Percentiles rank a stretch among this genome's conserved stretches.
Evolutionary conservation across 2,888 invertebrate genomes (phyloP).

Genomic region (Standfussiana lucernea): DNA sequence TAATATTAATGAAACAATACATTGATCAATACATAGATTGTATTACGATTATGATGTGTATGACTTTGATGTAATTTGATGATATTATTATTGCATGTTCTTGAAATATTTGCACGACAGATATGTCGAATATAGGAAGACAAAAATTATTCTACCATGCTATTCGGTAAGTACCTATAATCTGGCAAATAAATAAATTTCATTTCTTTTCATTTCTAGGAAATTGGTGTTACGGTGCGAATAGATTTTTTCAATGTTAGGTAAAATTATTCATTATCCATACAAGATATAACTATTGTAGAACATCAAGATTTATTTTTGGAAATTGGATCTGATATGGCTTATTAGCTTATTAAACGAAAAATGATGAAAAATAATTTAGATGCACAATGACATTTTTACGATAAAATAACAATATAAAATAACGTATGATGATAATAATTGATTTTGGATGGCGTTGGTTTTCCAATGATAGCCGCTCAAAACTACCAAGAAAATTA

Average conservation of each 20-base stretch:
- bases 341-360: not conserved
- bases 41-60: too few species aligned
- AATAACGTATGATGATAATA: not conserved
- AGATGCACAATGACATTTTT: not conserved
- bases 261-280: not conserved
- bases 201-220: too few species aligned
- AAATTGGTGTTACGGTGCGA: not conserved
- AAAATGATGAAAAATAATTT: not conserved
- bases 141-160: too few species aligned
- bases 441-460: not conserved
- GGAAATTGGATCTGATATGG: not conserved
- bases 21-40: too few species aligned
- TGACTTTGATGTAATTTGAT: too few species aligned
- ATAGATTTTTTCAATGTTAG: not conserved
- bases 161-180: too few species aligned
- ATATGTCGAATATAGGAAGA: too few species aligned
- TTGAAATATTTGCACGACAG: too few species aligned
- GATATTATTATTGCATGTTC: too few species aligned
- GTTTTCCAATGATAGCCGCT: not conserved
- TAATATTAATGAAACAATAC: too few species aligned
- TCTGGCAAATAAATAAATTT: too few species aligned
- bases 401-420: conserved; percentile 4
- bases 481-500: not conserved
- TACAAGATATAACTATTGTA: not conserved
- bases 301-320: not conserved